Conservation (phyloP, 92 coral and sea anemone genomes). For the Siderastrea radians region DNA sequence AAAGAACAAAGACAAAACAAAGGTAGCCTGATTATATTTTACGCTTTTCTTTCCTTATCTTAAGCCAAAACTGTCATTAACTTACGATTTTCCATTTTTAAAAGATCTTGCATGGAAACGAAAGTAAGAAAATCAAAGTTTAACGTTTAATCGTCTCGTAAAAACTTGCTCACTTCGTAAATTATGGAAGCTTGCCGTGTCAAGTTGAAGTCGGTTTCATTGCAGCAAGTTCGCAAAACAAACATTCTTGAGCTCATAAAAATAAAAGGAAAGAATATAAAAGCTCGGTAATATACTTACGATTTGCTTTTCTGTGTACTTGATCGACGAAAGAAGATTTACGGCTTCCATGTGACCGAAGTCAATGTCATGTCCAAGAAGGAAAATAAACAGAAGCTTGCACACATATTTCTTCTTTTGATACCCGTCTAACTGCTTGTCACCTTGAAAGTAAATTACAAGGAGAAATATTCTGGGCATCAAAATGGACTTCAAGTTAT, state of each 20-base stretch:
- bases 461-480: not conserved
- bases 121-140: conserved; percentile 8
- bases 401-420: conserved; percentile 99
- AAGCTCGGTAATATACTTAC: conserved; percentile 71
- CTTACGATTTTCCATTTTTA: not conserved
- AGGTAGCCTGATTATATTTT: too few relatives aligned
- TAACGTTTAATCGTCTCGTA: conserved; percentile 1
- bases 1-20: too few relatives aligned
- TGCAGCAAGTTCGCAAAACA: not conserved
- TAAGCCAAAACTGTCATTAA: not conserved
- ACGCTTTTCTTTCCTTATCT: not conserved
- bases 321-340: conserved; percentile 94
- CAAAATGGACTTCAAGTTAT: not conserved
- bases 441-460: conserved; percentile 67
- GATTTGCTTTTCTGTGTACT: conserved; percentile 98
- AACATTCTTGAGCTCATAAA: not conserved
- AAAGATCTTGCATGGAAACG: not conserved
- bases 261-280: not conserved
- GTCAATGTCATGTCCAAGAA: conserved; percentile 97
- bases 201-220: not conserved
- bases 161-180: not conserved
- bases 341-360: conserved; percentile 99
- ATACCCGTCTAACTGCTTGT: conserved; percentile 97
- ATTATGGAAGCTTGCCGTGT: not conserved
- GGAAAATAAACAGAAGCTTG: conserved; percentile 94